Evolutionary conservation across 2,888 invertebrate species (phyloP).

Genomic region (Latheticus oryzae): DNA sequence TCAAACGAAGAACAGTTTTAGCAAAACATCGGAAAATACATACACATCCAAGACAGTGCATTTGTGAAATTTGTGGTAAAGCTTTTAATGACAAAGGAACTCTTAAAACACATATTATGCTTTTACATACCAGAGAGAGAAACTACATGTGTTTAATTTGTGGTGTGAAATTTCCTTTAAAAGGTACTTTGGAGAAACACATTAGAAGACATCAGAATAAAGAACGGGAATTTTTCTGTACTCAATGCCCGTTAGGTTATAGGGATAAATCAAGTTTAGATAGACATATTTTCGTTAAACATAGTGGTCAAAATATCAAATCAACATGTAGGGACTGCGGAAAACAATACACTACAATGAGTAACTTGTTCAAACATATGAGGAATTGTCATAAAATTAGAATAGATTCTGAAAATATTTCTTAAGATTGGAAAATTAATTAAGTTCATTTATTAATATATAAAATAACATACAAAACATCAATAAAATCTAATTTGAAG

Average conservation of each 20-base stretch:
- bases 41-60: conserved; percentile 52
- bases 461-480: conserved; percentile 8
- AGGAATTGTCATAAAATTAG: conserved; percentile 41
- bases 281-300: conserved; percentile 49
- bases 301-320: conserved; percentile 43
- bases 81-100: conserved; percentile 55
- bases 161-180: conserved; percentile 53
- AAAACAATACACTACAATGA: conserved; percentile 48
- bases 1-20: conserved; percentile 53
- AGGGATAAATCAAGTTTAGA: conserved; percentile 53
- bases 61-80: conserved; percentile 55
- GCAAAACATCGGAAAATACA: conserved; percentile 53
- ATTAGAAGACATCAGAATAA: conserved; percentile 50
- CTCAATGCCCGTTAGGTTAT: conserved; percentile 48
- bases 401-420: background rate
- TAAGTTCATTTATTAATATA: background rate
- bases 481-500: background rate
- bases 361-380: conserved; percentile 49
- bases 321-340: conserved; percentile 46
- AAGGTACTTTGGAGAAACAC: conserved; percentile 56
- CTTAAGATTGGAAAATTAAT: background rate
- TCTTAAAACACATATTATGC: conserved; percentile 52
- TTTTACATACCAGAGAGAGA: conserved; percentile 52
- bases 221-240: conserved; percentile 49
- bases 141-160: conserved; percentile 55